Conservation (phyloP, 2,797 vertebrate genomes). For the Prionace glauca region DNA sequence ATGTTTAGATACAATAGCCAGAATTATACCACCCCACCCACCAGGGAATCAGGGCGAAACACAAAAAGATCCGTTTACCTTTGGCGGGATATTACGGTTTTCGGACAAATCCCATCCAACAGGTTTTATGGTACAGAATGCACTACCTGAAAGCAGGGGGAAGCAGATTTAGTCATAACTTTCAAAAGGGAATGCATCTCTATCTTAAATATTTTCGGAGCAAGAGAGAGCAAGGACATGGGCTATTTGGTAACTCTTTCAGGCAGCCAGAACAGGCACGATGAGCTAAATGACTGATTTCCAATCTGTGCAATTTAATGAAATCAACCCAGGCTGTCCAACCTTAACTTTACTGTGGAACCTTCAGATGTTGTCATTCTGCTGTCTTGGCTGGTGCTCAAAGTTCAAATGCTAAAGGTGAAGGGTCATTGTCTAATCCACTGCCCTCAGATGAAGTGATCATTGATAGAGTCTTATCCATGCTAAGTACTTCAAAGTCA, state of each 20-base stretch:
- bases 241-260: neutral
- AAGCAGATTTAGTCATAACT: neutral
- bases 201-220: too few species aligned
- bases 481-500: neutral
- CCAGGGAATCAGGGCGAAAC: too few species aligned
- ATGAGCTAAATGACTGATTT: neutral
- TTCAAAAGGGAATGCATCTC: neutral
- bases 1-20: neutral
- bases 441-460: neutral
- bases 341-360: neutral
- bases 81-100: too few species aligned
- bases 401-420: neutral
- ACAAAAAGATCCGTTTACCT: too few species aligned
- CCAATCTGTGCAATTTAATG: neutral
- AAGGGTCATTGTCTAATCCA: neutral
- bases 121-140: neutral
- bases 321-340: neutral
- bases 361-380: neutral
- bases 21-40: too few species aligned
- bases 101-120: too few species aligned
- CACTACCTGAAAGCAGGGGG: neutral
- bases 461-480: neutral
- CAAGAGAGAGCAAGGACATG: neutral
- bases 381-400: neutral
- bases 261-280: neutral